Conservation (phyloP, 2,797 vertebrate species). For the Pangasius larnaudii region DNA sequence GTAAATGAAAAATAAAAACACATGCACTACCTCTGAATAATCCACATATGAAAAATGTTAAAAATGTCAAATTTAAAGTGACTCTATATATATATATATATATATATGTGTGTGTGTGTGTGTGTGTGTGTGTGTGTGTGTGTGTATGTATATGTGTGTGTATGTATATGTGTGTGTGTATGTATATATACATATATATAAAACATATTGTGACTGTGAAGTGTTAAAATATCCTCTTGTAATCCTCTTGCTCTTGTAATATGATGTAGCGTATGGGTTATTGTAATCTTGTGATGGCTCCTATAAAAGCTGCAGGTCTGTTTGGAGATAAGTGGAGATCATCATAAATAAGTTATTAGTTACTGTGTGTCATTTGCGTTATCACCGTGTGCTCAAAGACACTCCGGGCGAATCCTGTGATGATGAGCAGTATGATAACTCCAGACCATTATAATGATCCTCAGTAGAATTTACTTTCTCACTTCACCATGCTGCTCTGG, state of each 20-base stretch:
- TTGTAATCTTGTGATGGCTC: not conserved
- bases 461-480: not conserved
- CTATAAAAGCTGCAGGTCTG: not conserved
- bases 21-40: not conserved
- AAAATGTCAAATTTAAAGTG: not conserved
- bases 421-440: not conserved
- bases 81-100: not conserved
- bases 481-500: not conserved
- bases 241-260: no score
- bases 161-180: no score
- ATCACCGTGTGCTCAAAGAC: not conserved
- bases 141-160: no score
- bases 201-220: not conserved
- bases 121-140: no score
- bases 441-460: not conserved
- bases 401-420: not conserved
- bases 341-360: not conserved
- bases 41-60: not conserved
- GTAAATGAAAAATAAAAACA: not conserved
- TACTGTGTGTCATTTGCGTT: not conserved
- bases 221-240: not conserved
- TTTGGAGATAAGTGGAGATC: not conserved
- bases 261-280: not conserved
- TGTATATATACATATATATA: no score
- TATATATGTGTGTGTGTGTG: no score